Percentiles rank a stretch among this genome's conserved stretches.
phyloP scores from a whole-genome alignment of 2,113 vertebrate genomes.

The Tympanuchus pallidicinctus region DNA sequence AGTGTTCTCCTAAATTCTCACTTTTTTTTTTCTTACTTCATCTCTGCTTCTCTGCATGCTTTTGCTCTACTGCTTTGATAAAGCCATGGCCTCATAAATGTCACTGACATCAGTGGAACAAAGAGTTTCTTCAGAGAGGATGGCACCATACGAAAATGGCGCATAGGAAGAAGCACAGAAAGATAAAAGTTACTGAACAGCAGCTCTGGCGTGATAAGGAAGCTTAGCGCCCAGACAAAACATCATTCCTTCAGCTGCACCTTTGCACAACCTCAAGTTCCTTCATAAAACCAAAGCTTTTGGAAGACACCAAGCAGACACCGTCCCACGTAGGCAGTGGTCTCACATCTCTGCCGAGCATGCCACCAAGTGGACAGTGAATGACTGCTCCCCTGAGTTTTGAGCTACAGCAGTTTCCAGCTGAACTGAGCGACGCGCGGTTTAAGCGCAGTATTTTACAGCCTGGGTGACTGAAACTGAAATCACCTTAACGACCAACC shows the following conservation, averaged over 20 bases:
- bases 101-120: background rate
- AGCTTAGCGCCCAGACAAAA: background rate
- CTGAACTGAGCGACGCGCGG: accelerated
- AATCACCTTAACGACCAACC: background rate
- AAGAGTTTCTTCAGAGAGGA: background rate
- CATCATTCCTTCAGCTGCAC: background rate
- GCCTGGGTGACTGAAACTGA: background rate
- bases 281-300: background rate
- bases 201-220: background rate
- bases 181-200: background rate
- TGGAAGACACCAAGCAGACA: background rate
- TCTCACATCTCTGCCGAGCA: background rate
- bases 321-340: background rate
- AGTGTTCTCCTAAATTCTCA: background rate
- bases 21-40: background rate
- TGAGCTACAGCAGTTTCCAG: background rate
- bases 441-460: background rate
- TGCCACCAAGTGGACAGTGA: background rate
- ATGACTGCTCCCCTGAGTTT: background rate
- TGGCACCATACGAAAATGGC: background rate
- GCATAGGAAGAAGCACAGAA: background rate
- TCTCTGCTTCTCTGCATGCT: background rate
- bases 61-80: background rate
- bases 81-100: background rate
- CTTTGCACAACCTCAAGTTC: background rate